Evolutionary conservation across 2,888 invertebrate genomes (phyloP), one percentile per base, ranked within the genome.

Genomic region (Labia minor): DNA sequence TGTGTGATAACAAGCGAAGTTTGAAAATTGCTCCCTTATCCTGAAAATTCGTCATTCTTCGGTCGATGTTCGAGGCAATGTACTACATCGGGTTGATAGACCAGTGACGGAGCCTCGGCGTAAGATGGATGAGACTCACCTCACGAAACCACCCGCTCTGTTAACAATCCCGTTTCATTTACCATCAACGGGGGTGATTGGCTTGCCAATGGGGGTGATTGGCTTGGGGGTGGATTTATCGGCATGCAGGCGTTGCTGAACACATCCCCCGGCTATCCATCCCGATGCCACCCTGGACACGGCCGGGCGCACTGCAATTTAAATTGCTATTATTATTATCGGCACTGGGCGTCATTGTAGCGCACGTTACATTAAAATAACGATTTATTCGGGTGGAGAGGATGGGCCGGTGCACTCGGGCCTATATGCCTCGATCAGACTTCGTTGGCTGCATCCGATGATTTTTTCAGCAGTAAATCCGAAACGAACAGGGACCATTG

Each of bases 161-260:
- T 49, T 49, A 49, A 49, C 49, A 49, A 49, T 49, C 49, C 49
- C 49, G 49, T 49, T 49, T 49, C 49, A 49, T 49, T 49, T 49
- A 49, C 49, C 49, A 49, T 49, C 49, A 49, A 14, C 49, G 16
- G 49, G 49, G 49, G 49, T 49, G 49, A 49, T 49, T 49, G 49
- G 49, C 49, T 49, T 26, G 26, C 26, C 26, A 14, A 49, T 49
- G 2, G 49, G 26, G 49, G n/a, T 33, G 33, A 6, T 33, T 11
- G 33, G 11, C 11, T 33, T 6, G 33, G 33, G 33, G 33, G 49
- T 49, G 49, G 49, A 49, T 49, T 49, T 49, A 49, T 49, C 49
- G 49, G 49, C 49, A 49, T 49, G n/a, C 49, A 49, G 49, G 49
- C 49, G 49, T 14, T 49, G 49, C 49, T 16, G 8, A 49, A 49